Base-by-base conservation (phyloP, 1,140 invertebrate species). In the Psilanteris sp. region DNA sequence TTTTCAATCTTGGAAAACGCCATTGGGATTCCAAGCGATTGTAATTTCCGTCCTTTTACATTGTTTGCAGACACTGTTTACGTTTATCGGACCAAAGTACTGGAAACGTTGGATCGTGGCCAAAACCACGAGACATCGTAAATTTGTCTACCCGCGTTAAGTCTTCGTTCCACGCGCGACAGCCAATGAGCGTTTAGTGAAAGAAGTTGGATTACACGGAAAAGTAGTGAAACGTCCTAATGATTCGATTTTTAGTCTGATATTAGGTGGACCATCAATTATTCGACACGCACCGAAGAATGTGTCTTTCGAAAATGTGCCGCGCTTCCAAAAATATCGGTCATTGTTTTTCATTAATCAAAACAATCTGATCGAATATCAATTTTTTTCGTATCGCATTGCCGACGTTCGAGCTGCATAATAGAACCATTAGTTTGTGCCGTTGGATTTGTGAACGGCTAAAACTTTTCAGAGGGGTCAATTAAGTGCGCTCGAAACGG, bases 31-130 rank as follows among this genome's bases (percentile, higher is more conserved):
- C 41, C 57, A 54, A 16, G 64, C 73, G 52, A 73, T 79, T 72
- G 62, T 71, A 73, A 64, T 74, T 27, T 43, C 39, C 27, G 27
- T 59, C 18, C 41, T 64, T 71, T 67, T 62, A 77, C 72, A 82
- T 78, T 82, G 75, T 78, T 80, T 75, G 68, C 11, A 43, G 67
- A 36, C 48, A 66, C 34, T 75, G 77, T 80, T 79, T 78, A 78
- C 72, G 72, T 78, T 80, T 75, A 71, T 70, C 59, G 55, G 37
- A 32, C 52, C 22, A 46, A 52, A 36, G 36, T 37, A 14, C 34
- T 50, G 50, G 48, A 76, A 62, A 74, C 52, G 29, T 77, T 79
- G 79, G 76, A 79, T 8, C 15, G n/a, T n/a, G 11, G 76, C 77
- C 77, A 82, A 55, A 70, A 16, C 41, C 32, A 27, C 48, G 52